phyloP scores from a whole-genome alignment of 64 coral and sea anemone genomes.

The Catalaphyllia jardinei region DNA sequence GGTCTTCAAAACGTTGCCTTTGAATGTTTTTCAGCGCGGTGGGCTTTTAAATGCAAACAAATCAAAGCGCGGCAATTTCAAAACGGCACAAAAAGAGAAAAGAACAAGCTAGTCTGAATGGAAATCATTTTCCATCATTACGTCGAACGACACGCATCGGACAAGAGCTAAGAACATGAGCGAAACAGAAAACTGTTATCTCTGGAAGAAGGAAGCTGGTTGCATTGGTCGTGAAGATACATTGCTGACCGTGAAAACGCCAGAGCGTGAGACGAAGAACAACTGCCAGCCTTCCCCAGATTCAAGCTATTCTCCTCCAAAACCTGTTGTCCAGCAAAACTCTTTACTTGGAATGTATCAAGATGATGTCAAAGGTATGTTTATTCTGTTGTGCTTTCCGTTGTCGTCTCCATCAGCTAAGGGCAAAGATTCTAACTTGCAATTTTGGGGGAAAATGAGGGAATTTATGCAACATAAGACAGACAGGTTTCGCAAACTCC shows the following conservation, averaged over 20 bases:
- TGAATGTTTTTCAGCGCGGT: not conserved
- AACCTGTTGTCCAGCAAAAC: not conserved
- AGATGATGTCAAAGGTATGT: not conserved
- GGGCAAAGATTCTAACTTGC: too few relatives aligned
- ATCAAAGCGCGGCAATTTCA: not conserved
- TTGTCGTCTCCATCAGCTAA: too few relatives aligned
- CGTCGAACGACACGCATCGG: not conserved
- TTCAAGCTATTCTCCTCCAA: not conserved
- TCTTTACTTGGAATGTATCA: too few relatives aligned
- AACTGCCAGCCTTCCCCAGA: not conserved
- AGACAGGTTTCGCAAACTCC: too few relatives aligned
- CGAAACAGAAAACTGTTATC: not conserved
- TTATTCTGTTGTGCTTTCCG: not conserved
- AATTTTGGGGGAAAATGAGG: too few relatives aligned
- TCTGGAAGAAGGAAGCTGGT: not conserved
- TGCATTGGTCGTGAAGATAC: not conserved
- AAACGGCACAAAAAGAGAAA: not conserved
- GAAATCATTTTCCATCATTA: not conserved
- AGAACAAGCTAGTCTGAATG: not conserved
- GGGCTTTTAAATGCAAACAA: slow-evolving; percentile 9
- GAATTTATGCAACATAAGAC: too few relatives aligned
- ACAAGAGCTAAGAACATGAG: not conserved
- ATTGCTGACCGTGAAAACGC: not conserved
- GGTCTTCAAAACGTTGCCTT: not conserved
- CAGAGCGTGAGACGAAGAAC: not conserved